phyloP scores from a whole-genome alignment of 2,888 invertebrate species.

The Laspeyria flexula region DNA sequence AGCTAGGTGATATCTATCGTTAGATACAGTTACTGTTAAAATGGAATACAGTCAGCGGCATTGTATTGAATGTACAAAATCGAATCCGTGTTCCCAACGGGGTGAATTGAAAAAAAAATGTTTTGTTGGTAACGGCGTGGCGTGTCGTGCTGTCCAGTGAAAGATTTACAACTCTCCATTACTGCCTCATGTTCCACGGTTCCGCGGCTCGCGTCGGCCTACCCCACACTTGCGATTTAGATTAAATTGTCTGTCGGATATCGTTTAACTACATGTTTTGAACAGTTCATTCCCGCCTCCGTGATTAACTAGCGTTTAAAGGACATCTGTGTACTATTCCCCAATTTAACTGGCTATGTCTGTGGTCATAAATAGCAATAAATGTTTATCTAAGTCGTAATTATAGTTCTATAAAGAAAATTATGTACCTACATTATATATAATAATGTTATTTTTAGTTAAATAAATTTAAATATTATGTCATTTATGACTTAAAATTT shows the following conservation, averaged over 20 bases:
- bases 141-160: conserved; percentile 70
- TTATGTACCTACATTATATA: not conserved
- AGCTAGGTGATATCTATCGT: conserved; percentile 42
- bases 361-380: not conserved
- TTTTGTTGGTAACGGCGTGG: conserved; percentile 62
- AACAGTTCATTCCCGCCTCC: conserved; percentile 23
- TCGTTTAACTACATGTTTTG: conserved; percentile 41
- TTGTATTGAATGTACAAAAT: conserved; percentile 74
- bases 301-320: conserved; percentile 19
- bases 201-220: conserved; percentile 21
- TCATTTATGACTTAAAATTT: no score
- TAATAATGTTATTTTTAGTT: not conserved
- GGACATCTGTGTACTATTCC: conserved; percentile 21
- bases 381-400: not conserved
- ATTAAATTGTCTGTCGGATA: conserved; percentile 43
- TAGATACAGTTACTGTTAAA: conserved; percentile 54
- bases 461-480: not conserved
- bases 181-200: conserved; percentile 52
- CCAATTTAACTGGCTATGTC: not conserved
- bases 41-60: conserved; percentile 59
- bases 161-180: conserved; percentile 81
- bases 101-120: conserved; percentile 73
- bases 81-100: conserved; percentile 72
- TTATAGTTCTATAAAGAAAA: not conserved
- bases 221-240: conserved; percentile 44